Base-by-base conservation (phyloP, 23 tunicate species). In the Phallusia fumigata region DNA sequence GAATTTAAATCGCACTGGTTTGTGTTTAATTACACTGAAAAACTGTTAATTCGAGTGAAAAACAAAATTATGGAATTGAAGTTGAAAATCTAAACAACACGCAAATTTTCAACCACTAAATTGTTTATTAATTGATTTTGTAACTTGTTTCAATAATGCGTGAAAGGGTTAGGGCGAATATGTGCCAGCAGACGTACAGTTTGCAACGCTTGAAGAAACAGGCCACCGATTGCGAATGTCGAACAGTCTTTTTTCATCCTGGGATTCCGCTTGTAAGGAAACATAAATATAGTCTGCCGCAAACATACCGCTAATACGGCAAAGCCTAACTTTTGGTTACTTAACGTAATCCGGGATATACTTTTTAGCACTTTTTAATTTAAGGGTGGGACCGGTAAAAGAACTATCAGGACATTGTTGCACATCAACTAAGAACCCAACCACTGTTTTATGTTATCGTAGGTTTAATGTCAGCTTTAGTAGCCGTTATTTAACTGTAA, bases 201-300 rank as follows among this genome's bases (percentile, higher is more conserved):
- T 58, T 58, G 69, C 69, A 22, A 58, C 69, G 69, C 69, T 58
- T 58, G 69, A 58, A 58, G 26, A 58, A 58, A 16, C 69, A 58
- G 69, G 69, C 69, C 69, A 58, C 69, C 69, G 13, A 58, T 16
- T 16, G 69, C 69, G 28, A 58, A 58, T 13, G 28, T 58, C 69
- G 69, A 16, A 58, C 16, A 6, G 28, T 6, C 69, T 58, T 58
- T 58, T 58, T 22, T 24, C 69, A 58, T 22, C 69, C 69, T 24
- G 69, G 69, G 16, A 6, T 21, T 16, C 16, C 69, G 28, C 28
- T 21, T 58, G 26, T 6, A 58, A 11, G 69, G 69, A 58, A 58
- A 58, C 13, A 58, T 58, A 58, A 58, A 58, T 24, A 58, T 21
- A 24, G 26, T 58, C 28, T 58, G 28, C 69, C 69, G 69, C 69